Conservation (phyloP, 2,888 invertebrate species). For the Drosophila tripunctata region DNA sequence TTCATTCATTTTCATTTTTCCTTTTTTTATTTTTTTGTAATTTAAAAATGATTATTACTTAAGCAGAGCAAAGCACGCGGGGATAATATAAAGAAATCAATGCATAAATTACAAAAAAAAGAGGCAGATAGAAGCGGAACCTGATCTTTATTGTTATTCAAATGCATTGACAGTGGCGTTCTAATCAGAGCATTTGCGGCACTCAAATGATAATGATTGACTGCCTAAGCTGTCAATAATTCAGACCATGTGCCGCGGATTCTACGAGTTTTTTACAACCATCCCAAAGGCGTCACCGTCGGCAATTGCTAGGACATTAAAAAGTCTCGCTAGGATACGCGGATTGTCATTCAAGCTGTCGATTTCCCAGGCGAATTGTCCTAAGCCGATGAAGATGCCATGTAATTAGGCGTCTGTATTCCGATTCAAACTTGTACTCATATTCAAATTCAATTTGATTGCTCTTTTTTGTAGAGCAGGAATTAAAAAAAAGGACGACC, state of each 20-base stretch:
- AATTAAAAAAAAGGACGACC: too few species aligned
- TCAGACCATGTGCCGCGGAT: constrained; percentile 69
- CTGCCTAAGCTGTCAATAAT: constrained; percentile 77
- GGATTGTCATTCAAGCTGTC: constrained; percentile 63
- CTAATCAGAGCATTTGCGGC: constrained; percentile 47
- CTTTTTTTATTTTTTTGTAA: constrained; percentile 46
- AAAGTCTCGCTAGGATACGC: constrained; percentile 31
- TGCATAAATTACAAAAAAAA: constrained; percentile 74
- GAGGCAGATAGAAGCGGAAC: constrained; percentile 43
- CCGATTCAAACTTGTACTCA: constrained; percentile 7
- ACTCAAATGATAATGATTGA: constrained; percentile 73
- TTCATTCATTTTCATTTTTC: constrained; percentile 12
- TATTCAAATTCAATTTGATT: constrained; percentile 60
- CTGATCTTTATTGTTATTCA: constrained; percentile 82
- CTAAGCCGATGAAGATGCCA: constrained; percentile 63
- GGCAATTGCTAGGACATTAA: constrained; percentile 27
- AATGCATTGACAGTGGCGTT: constrained; percentile 67
- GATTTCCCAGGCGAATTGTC: constrained; percentile 78
- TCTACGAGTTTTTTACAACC: constrained; percentile 35
- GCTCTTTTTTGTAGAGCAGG: constrained; percentile 39
- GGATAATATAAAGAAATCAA: constrained; percentile 55
- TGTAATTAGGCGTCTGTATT: constrained; percentile 62
- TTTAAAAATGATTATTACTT: constrained; percentile 74
- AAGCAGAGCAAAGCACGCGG: constrained; percentile 4
- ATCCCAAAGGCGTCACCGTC: constrained; percentile 4